Percentiles rank a stretch among this genome's conserved stretches.
phyloP scores from a whole-genome alignment of 2,797 vertebrate species.

The Eupleurogrammus muticus region DNA sequence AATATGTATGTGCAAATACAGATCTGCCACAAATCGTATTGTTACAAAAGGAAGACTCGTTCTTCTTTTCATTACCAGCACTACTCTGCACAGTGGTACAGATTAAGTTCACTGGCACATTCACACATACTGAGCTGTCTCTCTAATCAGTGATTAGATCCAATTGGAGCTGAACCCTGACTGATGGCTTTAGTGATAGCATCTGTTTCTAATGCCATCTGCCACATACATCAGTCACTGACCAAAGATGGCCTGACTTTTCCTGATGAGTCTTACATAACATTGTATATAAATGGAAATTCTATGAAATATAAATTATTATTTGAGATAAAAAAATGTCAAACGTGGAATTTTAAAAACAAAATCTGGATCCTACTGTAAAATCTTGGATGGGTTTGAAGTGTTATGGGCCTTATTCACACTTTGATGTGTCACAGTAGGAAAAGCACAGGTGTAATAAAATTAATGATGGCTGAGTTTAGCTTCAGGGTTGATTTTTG shows the following conservation, averaged over 20 bases:
- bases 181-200: conserved; percentile 62
- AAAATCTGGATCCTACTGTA: background rate
- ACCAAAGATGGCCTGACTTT: conserved; percentile 12
- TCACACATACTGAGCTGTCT: conserved; percentile 6
- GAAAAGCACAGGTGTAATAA: no score
- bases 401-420: background rate
- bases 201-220: conserved; percentile 73
- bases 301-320: background rate
- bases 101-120: conserved; percentile 11
- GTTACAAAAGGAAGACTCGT: no score
- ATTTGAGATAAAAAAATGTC: background rate
- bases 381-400: background rate
- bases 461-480: no score
- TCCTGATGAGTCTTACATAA: conserved; percentile 2
- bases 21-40: no score
- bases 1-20: no score
- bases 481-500: no score
- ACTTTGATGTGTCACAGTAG: background rate
- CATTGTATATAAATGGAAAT: background rate
- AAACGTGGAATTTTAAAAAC: background rate
- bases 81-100: conserved; percentile 4
- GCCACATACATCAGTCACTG: conserved; percentile 48
- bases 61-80: no score
- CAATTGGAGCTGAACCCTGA: conserved; percentile 60
- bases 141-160: conserved; percentile 57